Percentiles rank a stretch among this genome's conserved stretches.
Conservation (phyloP, 2,888 invertebrate species). For the Himalopsyche japonica region DNA sequence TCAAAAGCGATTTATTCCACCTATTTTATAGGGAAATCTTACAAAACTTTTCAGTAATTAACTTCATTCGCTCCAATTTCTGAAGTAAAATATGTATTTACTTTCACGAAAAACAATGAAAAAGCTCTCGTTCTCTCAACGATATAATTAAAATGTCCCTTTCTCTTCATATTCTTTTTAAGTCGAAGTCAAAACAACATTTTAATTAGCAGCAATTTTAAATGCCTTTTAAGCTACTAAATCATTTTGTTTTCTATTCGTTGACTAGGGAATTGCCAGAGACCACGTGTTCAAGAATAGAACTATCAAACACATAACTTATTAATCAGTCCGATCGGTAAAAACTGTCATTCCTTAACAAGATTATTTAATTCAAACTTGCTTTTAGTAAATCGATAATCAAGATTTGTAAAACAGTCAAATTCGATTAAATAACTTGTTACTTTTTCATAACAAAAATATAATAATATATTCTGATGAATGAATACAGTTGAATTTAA, state of each 20-base stretch:
- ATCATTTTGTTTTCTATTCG: slow-evolving; percentile 30
- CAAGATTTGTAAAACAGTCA: too few species aligned
- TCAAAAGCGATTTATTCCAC: neutral
- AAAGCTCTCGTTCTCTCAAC: slow-evolving; percentile 8
- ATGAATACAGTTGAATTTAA: too few species aligned
- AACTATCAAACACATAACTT: neutral
- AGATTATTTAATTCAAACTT: too few species aligned
- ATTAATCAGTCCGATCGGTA: too few species aligned
- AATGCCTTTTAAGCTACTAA: slow-evolving; percentile 16
- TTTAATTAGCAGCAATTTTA: slow-evolving; percentile 36
- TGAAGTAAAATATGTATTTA: slow-evolving; percentile 35
- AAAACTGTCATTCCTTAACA: too few species aligned
- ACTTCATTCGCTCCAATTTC: slow-evolving; percentile 25
- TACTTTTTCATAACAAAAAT: too few species aligned
- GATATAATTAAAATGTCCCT: slow-evolving; percentile 15
- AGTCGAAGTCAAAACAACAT: slow-evolving; percentile 20
- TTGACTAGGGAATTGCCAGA: neutral
- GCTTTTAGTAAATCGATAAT: too few species aligned
- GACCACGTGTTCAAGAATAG: neutral
- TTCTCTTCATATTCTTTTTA: neutral
- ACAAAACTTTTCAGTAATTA: slow-evolving; percentile 17
- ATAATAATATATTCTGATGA: too few species aligned
- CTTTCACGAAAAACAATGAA: slow-evolving; percentile 29
- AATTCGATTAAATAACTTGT: too few species aligned
- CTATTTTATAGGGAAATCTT: neutral